A percentile compares a stretch with the other conserved stretches of the same genome.
Conservation (phyloP, 1,140 invertebrate genomes). For the Drosophila lini region DNA sequence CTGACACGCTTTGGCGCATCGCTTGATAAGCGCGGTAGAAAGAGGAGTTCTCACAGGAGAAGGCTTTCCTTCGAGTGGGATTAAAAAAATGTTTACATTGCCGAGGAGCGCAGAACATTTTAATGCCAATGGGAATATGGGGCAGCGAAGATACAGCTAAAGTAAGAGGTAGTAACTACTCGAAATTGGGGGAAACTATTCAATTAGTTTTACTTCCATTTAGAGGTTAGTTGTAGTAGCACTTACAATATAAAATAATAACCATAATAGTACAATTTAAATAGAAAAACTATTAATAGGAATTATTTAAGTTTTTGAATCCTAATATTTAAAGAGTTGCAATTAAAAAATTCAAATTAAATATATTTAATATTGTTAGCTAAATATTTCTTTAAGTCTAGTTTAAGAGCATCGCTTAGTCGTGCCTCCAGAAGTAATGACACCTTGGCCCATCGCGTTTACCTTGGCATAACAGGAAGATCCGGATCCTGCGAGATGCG, state of each 20-base stretch:
- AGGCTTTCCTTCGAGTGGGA: conserved; percentile 71
- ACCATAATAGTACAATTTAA: too few species aligned
- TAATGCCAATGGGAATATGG: conserved; percentile 30
- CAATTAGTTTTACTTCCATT: neutral
- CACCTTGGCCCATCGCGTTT: neutral
- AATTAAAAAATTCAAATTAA: neutral
- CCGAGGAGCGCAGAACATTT: conserved; percentile 35
- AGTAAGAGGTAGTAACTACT: neutral
- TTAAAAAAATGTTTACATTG: conserved; percentile 55
- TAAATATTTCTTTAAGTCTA: neutral
- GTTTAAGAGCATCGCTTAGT: neutral
- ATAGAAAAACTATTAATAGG: neutral
- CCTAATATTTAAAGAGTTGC: neutral
- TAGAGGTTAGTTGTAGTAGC: too few species aligned
- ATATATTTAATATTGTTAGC: neutral
- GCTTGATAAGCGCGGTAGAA: conserved; percentile 67
- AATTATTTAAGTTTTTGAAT: neutral
- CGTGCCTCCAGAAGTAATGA: neutral
- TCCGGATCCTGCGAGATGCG: conserved; percentile 17
- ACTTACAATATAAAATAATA: too few species aligned
- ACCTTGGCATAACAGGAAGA: conserved; percentile 30
- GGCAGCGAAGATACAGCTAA: conserved; percentile 1
- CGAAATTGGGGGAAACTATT: neutral
- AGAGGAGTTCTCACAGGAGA: conserved; percentile 47
- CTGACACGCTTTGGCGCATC: conserved; percentile 78